A percentile compares a stretch with the other conserved stretches of the same genome.
Evolutionary conservation across 2,888 invertebrate genomes (phyloP).

Genomic region (Cryptosula pallasiana): DNA sequence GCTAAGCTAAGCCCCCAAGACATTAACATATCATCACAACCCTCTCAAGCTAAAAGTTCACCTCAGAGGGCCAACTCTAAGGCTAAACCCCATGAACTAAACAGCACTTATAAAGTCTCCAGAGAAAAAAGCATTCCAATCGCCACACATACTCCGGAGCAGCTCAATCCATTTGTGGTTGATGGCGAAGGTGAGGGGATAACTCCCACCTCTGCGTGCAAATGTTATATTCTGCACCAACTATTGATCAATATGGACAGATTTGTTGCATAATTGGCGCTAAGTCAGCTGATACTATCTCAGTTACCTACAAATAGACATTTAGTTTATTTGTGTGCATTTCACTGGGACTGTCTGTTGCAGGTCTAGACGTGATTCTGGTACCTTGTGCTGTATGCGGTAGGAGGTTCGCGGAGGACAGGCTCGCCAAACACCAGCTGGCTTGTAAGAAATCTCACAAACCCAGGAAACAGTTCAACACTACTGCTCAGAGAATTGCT

Average conservation of each 20-base stretch:
- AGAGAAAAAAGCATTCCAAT: constrained; percentile 20
- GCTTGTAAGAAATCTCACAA: constrained; percentile 42
- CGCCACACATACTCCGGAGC: not conserved
- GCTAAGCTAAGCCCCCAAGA: not conserved
- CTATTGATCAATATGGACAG: too few relatives aligned
- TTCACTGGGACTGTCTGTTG: too few relatives aligned
- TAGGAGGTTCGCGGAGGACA: constrained; percentile 73
- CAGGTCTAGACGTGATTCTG: constrained; percentile 45
- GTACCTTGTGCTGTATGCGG: constrained; percentile 69
- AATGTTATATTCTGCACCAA: too few relatives aligned
- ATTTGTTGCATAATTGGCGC: too few relatives aligned
- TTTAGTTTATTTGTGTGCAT: too few relatives aligned
- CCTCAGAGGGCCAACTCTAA: not conserved
- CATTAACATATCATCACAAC: not conserved
- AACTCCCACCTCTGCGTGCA: too few relatives aligned
- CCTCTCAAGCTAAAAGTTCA: not conserved
- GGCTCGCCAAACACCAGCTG: constrained; percentile 55
- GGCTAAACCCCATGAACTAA: constrained; percentile 5
- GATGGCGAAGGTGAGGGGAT: constrained; percentile 13
- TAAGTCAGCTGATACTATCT: not conserved
- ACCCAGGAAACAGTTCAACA: constrained; percentile 46
- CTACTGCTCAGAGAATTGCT: constrained; percentile 33
- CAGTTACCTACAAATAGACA: too few relatives aligned
- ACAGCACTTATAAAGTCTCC: constrained; percentile 11
- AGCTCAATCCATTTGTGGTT: not conserved